These are phyloP conservation scores for Drosophila sp. DNA, from an alignment of 1,140 invertebrate genomes.

Conservation along the genomic window DNA sequence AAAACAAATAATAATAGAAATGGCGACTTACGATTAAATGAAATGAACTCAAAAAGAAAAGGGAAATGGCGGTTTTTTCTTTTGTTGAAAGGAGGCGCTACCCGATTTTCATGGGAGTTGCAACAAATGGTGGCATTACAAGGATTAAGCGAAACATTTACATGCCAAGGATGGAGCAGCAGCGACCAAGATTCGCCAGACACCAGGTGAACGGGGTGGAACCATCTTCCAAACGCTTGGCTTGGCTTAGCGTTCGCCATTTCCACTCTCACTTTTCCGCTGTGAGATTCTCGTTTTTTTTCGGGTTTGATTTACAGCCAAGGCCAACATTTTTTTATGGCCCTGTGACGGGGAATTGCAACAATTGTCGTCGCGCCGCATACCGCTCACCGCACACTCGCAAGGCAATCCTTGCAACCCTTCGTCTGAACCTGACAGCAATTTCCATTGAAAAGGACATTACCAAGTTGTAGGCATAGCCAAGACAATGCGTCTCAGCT, in stretches of 20 bases:
- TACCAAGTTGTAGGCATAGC: slow-evolving; percentile 20
- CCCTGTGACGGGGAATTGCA: slow-evolving; percentile 60
- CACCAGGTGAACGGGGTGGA: slow-evolving; percentile 57
- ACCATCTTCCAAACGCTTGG: slow-evolving; percentile 41
- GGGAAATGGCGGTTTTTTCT: slow-evolving; percentile 34
- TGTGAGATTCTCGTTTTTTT: not conserved
- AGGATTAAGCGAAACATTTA: slow-evolving; percentile 70
- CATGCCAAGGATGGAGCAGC: slow-evolving; percentile 56
- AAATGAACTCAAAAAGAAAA: slow-evolving; percentile 54
- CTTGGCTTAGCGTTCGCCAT: slow-evolving; percentile 8
- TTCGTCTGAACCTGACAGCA: slow-evolving; percentile 69
- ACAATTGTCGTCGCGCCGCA: slow-evolving; percentile 63
- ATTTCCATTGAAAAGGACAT: slow-evolving; percentile 60
- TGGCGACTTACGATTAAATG: slow-evolving; percentile 51
- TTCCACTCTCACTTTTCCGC: slow-evolving; percentile 57
- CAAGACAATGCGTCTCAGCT: slow-evolving; percentile 64
- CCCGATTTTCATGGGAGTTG: slow-evolving; percentile 61
- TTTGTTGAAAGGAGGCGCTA: slow-evolving; percentile 51
- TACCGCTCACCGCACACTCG: not conserved
- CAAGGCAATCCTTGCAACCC: slow-evolving; percentile 51
- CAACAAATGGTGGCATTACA: slow-evolving; percentile 69
- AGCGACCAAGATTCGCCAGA: slow-evolving; percentile 39
- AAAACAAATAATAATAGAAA: slow-evolving; percentile 50
- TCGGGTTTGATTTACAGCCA: slow-evolving; percentile 66
- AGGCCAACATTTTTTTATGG: slow-evolving; percentile 52